phyloP scores from a whole-genome alignment of 1,140 invertebrate genomes.

The Ganaspis sp. region DNA sequence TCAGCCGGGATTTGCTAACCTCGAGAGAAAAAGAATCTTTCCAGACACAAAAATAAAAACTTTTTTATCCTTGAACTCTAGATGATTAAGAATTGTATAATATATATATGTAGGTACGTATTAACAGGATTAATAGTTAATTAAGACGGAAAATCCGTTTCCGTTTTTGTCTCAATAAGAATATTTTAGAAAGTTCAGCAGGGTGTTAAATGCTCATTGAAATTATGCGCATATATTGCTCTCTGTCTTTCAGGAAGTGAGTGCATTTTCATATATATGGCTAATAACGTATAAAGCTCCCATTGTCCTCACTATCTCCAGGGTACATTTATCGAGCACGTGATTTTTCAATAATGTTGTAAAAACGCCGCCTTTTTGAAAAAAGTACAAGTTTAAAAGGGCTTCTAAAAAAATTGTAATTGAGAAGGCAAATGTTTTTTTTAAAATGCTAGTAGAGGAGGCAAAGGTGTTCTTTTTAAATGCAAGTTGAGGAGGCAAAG shows the following conservation, averaged over 20 bases:
- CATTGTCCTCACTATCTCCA: background rate
- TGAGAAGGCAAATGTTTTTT: too few species aligned
- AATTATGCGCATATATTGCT: background rate
- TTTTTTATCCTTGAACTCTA: too few species aligned
- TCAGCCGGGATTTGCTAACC: background rate
- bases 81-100: too few species aligned
- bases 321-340: background rate
- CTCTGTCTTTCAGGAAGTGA: background rate
- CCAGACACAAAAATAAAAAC: background rate
- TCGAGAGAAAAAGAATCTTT: background rate
- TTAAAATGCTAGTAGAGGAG: too few species aligned
- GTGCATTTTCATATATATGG: background rate
- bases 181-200: background rate
- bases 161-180: background rate
- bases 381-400: too few species aligned
- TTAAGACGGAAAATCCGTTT: background rate
- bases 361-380: too few species aligned
- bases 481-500: too few species aligned
- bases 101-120: too few species aligned
- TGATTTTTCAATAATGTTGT: background rate
- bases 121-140: too few species aligned
- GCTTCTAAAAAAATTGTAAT: too few species aligned
- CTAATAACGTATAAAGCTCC: background rate
- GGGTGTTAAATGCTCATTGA: background rate
- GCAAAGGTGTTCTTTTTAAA: too few species aligned